Percentiles rank a stretch among this genome's conserved stretches.
These are phyloP conservation scores for Nephrocerus scutellatus DNA, from an alignment of 2,888 invertebrate species.

Conservation along the genomic window DNA sequence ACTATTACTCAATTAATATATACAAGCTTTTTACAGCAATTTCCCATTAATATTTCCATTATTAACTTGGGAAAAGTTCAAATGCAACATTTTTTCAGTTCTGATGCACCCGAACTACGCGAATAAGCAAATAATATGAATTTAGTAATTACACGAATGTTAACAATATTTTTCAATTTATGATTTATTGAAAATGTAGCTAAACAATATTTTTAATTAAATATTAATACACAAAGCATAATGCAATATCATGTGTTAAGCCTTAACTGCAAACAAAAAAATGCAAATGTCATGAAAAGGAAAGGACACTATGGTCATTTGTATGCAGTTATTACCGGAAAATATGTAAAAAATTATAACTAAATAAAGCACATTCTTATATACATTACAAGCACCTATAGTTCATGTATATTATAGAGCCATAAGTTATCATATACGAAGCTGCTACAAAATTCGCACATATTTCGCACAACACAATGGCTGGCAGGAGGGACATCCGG, in stretches of 20 bases:
- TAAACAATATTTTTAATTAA: conserved; percentile 39
- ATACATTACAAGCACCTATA: too few species aligned
- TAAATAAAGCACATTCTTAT: conserved; percentile 20
- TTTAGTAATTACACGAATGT: too few species aligned
- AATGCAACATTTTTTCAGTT: too few species aligned
- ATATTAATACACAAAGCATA: conserved; percentile 32
- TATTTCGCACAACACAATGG: conserved; percentile 37
- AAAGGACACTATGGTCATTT: conserved; percentile 43
- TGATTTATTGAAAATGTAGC: conserved; percentile 30
- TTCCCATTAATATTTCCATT: too few species aligned
- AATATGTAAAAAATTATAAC: conserved; percentile 45
- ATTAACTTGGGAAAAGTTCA: too few species aligned
- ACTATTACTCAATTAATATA: too few species aligned
- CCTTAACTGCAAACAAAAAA: conserved; percentile 34
- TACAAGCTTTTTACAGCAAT: too few species aligned
- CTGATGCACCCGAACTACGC: too few species aligned
- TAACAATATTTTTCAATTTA: too few species aligned
- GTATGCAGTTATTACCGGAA: conserved; percentile 47
- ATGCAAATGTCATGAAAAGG: conserved; percentile 11
- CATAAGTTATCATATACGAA: too few species aligned
- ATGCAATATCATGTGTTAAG: conserved; percentile 34
- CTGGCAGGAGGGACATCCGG: conserved; percentile 37
- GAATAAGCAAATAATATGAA: too few species aligned
- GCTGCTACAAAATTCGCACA: conserved; percentile 42
- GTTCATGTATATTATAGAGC: too few species aligned